Evolutionary conservation across 2,113 vertebrate genomes (phyloP), one percentile per base, ranked within the genome.

Genomic region (Chrysochloris asiatica): DNA sequence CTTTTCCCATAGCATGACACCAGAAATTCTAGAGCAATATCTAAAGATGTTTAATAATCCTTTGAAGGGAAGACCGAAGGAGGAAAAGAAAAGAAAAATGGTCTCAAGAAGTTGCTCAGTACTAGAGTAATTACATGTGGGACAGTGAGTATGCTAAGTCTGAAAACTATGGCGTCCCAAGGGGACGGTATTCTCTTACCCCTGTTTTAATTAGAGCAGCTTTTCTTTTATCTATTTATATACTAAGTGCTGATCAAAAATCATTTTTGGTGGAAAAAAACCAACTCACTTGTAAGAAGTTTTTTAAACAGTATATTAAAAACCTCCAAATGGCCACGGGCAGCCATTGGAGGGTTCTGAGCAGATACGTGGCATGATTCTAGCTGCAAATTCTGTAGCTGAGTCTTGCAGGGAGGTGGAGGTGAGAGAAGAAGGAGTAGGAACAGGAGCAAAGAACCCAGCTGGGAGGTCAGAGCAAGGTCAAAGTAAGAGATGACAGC

Each of bases 271-370:
- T 9, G 22, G 61, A 79, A 61, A 54, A 28, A 22, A 36, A 36
- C 6, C 24, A 19, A 59, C 22, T 24, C 22, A 28, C 69, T 72
- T n/a, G n/a, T n/a, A n/a, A n/a, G n/a, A n/a, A n/a, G n/a, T n/a
- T n/a, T n/a, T n/a, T n/a, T 86, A 33, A 84, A 48, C 38, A 67
- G 47, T 71, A 83, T n/a, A n/a, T 91, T 77, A 36, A 78, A 63
- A 89, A 73, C 59, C 36, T 22, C 12, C 13, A 47, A 1, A 47
- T 75, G 47, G 50, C 50, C 48, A 1, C 11, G 0, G 26, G 41
- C 52, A 45, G 28, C 47, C 48, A 48, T 24, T 41, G 26, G n/a
- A 59, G 17, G 47, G 43, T 36, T 47, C 6, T 13, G 16, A 72
- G 26, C 36, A 61, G 21, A 8, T 41, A 28, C 65, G 41, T 54